Evolutionary conservation across 1,140 invertebrate genomes (phyloP), one percentile per base, ranked within the genome.

Genomic region (Araneus ventricosus): DNA sequence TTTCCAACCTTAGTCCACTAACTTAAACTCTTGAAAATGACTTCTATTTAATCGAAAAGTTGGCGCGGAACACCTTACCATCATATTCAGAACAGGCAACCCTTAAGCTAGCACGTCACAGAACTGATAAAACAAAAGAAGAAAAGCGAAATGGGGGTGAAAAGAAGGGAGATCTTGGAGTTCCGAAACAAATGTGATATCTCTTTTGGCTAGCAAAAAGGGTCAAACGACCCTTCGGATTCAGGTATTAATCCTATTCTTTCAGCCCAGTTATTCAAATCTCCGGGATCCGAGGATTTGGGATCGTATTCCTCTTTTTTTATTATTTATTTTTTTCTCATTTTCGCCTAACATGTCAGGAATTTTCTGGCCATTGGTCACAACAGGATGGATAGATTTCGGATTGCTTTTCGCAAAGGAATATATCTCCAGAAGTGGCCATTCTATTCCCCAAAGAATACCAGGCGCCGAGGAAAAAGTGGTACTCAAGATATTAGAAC

Each of bases 361-460:
- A 85, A 67, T 67, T 84, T 91, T 52, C 61, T 70, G 90, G 90
- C 90, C 90, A 85, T 30, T 91, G 90, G 90, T 91, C 90, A 91
- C 90, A 91, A 34, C 80, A 67, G 80, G n/a, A 70, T 52, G 24
- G 89, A 90, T 82, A 63, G 57, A 82, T 79, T 61, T 61, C 67
- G 41, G 79, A 90, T 90, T 90, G 89, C 88, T 90, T 84, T 90
- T 88, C 59, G 22, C 59, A 10, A n/a, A 90, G 39, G 63, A 82
- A 70, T 52, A 86, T 61, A 57, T 59, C 52, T 86, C 45, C 45
- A 84, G 37, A 5, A 91, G 30, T 91, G 59, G 80, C 75, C 80
- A 30, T 24, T 85, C 45, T 37, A 90, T 61, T 59, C 89, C 79
- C 89, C n/a, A n/a, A 41, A 79, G 75, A 17, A 61, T 82, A 82